Base-by-base conservation (phyloP, 2,888 invertebrate genomes). In the Gymnosoma rotundatum region DNA sequence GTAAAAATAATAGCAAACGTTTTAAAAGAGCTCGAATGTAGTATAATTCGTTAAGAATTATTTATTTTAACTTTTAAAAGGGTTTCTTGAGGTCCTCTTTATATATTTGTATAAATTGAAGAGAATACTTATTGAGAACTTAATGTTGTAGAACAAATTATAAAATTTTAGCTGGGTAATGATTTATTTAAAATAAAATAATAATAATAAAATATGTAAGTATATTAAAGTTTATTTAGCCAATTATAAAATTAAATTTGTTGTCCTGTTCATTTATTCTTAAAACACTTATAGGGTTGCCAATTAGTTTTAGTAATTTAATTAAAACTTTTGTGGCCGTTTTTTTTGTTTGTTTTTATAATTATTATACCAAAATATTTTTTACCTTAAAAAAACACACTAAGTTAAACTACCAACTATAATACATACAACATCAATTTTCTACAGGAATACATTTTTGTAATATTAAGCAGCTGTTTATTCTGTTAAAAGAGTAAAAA, bases 251-350 rank as follows among this genome's bases (percentile, higher is more conserved):
- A n/a, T 48, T 32, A 45, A 18, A 20, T 38, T 25, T 54, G 16
- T 42, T 1, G 16, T 48, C 32, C 8, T 61, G 12, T 45, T 25
- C 25, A 25, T 25, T 45, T 42, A 14, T 45, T 45, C 9, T 48
- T 36, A 58, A 45, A 69, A 78, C 50, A 16, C 50, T 38, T 18
- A 76, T 76, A 18, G 6, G 32, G 3, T 67, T 52, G 67, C 80
- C 83, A 84, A 84, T 84, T 73, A 18, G 32, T 63, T 67, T 61
- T 38, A 14, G 10, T 38, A 50, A 21, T 32, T 70, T 50, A 36
- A 58, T 72, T 63, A 80, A 80, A 84, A 84, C 74, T 78, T 84
- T 81, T 84, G 84, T 84, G 84, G 84, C 84, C 78, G 67, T 83
- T 76, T 84, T 74, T 52, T 60, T 25, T 14, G 36, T 3, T 42